Conservation (phyloP, 2,797 vertebrate genomes). For the Cossypha polioptera region DNA sequence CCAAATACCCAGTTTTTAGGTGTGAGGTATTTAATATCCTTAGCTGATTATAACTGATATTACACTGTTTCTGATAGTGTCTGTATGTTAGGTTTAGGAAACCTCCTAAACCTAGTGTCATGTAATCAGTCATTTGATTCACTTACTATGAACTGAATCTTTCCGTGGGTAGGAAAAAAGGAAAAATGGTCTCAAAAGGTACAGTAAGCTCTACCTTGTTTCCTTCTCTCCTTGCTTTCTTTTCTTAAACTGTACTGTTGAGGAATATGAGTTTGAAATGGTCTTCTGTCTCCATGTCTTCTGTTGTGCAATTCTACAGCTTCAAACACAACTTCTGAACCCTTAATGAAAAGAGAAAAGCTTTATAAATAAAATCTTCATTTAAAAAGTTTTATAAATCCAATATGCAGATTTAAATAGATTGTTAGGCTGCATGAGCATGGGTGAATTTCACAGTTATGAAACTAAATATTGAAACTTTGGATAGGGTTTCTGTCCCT, state of each 20-base stretch:
- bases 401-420: neutral
- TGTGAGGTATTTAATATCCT: neutral
- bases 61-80: neutral
- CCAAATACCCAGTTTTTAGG: neutral
- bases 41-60: neutral
- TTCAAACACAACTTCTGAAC: neutral
- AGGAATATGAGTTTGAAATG: neutral
- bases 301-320: neutral
- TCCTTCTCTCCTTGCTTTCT: neutral
- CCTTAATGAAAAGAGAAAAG: neutral
- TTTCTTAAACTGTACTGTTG: neutral
- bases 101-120: neutral
- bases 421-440: neutral
- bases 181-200: neutral
- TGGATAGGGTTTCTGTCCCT: neutral
- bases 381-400: neutral
- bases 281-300: neutral
- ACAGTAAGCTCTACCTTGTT: neutral
- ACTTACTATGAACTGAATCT: neutral
- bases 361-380: neutral
- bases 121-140: neutral
- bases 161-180: neutral
- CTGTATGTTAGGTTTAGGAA: neutral
- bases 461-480: neutral
- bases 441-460: neutral